Conservation (phyloP, 2,888 invertebrate genomes). For the Caenorhabditis doughertyi region DNA sequence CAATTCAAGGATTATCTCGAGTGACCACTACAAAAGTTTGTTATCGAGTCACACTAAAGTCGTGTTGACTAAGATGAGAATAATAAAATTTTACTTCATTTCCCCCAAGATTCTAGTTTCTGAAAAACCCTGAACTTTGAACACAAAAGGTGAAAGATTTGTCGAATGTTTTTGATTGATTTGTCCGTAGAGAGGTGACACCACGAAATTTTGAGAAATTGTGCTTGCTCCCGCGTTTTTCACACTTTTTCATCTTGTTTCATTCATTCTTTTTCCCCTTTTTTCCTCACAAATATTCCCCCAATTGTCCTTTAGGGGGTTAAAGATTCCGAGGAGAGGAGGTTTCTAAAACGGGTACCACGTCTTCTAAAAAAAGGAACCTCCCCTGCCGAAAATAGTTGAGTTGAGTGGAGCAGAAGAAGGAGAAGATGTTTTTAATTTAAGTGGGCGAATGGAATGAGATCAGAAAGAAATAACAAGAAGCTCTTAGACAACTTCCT, state of each 20-base stretch:
- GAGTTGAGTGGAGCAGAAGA: too few species aligned
- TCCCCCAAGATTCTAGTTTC: neutral
- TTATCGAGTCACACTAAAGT: neutral
- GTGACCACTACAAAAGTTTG: neutral
- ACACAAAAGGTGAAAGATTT: constrained; percentile 36
- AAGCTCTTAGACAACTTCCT: constrained; percentile 25
- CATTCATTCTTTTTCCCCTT: neutral
- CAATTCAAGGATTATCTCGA: neutral
- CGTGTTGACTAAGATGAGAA: neutral
- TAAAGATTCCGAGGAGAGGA: constrained; percentile 1
- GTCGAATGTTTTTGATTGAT: constrained; percentile 38
- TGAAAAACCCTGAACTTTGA: constrained; percentile 17
- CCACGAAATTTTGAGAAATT: constrained; percentile 11
- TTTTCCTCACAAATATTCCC: neutral
- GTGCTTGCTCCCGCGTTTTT: neutral
- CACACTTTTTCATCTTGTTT: constrained; percentile 4
- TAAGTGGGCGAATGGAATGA: too few species aligned
- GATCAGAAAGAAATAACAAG: neutral
- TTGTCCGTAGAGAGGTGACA: constrained; percentile 35
- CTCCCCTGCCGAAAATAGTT: too few species aligned
- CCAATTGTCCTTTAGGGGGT: constrained; percentile 21
- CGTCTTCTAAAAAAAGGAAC: constrained; percentile 3
- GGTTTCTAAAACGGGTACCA: neutral
- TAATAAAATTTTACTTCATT: neutral
- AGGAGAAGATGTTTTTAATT: constrained; percentile 14